Evolutionary conservation across 2,113 vertebrate species (phyloP), one percentile per base, ranked within the genome.

Genomic region (Pipa parva): DNA sequence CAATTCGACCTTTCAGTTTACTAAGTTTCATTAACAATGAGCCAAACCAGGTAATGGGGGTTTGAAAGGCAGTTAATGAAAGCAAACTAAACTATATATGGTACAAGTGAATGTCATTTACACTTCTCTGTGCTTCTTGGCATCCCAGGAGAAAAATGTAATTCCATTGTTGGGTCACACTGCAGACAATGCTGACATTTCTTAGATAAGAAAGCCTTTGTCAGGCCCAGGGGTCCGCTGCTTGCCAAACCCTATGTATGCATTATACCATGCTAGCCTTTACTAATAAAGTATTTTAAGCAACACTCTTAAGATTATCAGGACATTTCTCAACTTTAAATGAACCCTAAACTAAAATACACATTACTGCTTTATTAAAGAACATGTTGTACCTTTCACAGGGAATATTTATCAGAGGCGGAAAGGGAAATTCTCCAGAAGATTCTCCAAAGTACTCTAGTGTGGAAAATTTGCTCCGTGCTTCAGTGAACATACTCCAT

Each of bases 111-210:
- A 39, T 68, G 56, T 68, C 45, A 59, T 33, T 69, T 59, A 69
- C 66, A 69, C 66, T 59, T 69, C 57, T 69, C 25, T 29, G 13
- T 60, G 57, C 66, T 48, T 24, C 49, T 45, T 60, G 49, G 36
- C 46, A 54, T 69, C 66, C 57, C 57, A 39, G 59, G 59, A 60
- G 66, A 45, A 69, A 45, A 31, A 60, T 36, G n/a, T 69, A 46
- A 52, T 56, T 68, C 51, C 31, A 46, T 60, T n/a, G 25, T 26
- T 61, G 66, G 18, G 54, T 26, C 29, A 59, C 15, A 51, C 42
- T 60, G 36, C n/a, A 69, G 66, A 28, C 58, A 52, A 26, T 33
- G 27, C 24, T 59, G 26, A 60, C 57, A 69, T 51, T 52, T 54
- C 52, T 25, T 2, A 60, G 66, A 69, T 69, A 69, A 69, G 48